phyloP scores from a whole-genome alignment of 2,113 vertebrate species.

The Piaya cayana region DNA sequence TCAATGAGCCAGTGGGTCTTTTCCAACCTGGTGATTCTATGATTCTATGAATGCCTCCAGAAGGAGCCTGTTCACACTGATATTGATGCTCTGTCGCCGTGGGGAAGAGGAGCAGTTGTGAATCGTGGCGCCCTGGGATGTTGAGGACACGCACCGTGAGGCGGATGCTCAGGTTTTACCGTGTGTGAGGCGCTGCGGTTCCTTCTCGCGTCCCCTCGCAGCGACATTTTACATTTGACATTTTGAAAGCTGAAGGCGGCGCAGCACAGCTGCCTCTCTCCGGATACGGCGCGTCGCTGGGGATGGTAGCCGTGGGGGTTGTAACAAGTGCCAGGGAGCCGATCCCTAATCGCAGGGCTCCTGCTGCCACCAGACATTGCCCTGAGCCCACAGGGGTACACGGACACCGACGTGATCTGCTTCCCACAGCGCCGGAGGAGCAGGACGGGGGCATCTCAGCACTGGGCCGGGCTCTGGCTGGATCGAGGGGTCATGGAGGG shows the following conservation, averaged over 20 bases:
- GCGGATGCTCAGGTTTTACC: not conserved
- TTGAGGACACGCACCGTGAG: rapidly evolving
- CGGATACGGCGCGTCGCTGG: rapidly evolving
- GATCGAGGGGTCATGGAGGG: too few relatives aligned
- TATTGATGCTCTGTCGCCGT: rapidly evolving
- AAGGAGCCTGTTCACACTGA: rapidly evolving
- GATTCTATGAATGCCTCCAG: rapidly evolving
- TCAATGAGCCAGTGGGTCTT: too few relatives aligned
- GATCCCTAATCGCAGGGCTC: not conserved
- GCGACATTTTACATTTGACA: not conserved
- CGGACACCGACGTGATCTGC: not conserved
- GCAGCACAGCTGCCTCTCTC: not conserved
- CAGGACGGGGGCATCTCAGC: rapidly evolving
- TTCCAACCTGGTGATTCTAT: too few relatives aligned
- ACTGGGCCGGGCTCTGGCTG: too few relatives aligned
- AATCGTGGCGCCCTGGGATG: not conserved
- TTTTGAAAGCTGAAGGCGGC: not conserved
- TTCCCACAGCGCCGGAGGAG: not conserved
- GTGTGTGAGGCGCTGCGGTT: rapidly evolving
- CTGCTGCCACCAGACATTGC: not conserved
- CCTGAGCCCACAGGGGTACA: not conserved
- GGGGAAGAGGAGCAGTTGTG: rapidly evolving
- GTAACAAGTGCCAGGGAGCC: not conserved
- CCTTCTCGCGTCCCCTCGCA: not conserved
- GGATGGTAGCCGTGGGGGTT: rapidly evolving